Evolutionary conservation across 2,888 invertebrate species (phyloP), one percentile per base, ranked within the genome.

Genomic region (Hirtodrosophila histrioides): DNA sequence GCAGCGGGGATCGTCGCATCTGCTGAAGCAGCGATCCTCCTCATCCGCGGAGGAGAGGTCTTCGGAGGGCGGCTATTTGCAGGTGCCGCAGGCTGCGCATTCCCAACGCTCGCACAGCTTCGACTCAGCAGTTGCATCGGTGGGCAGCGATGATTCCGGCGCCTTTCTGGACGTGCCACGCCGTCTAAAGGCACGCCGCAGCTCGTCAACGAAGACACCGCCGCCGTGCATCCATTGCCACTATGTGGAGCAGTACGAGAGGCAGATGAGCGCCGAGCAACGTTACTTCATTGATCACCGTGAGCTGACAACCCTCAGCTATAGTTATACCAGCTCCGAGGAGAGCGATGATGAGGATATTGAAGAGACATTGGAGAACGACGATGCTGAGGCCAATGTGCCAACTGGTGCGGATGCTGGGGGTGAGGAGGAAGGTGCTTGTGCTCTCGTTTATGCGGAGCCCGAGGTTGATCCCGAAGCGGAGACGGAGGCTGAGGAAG

Each of bases 101-200:
- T 93, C 94, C 41, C 95, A 94, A 56, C 93, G 96, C 45, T 96
- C 96, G 69, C 94, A 95, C 78, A 96, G 96, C 87, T 95, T 97
- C 89, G 97, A 97, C 91, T 95, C 95, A 29, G 95, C 94, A 51
- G 89, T 89, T 0, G 95, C 94, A 65, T 95, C 94, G 63, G 90
- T 85, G 60, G 95, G 94, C 74, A 94, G 94, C 75, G 95, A 95
- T 89, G 92, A 92, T 77, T 94, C 94, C n/a, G 94, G 94, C 43
- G 90, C 91, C 6, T 92, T 92, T 58, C 82, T 93, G 24, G 93
- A 94, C 91, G 94, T 94, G 69, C 93, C 94, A 7, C 93, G 94
- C 7, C 92, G 94, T 46, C 94, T 94, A 90, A 94, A 94, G 61
- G 92, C 94, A 36, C 93, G 94, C 40, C 93, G 94, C 69, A 94